These are phyloP conservation scores for Mylabris sibirica DNA, from an alignment of 2,888 invertebrate species.

Conservation along the genomic window DNA sequence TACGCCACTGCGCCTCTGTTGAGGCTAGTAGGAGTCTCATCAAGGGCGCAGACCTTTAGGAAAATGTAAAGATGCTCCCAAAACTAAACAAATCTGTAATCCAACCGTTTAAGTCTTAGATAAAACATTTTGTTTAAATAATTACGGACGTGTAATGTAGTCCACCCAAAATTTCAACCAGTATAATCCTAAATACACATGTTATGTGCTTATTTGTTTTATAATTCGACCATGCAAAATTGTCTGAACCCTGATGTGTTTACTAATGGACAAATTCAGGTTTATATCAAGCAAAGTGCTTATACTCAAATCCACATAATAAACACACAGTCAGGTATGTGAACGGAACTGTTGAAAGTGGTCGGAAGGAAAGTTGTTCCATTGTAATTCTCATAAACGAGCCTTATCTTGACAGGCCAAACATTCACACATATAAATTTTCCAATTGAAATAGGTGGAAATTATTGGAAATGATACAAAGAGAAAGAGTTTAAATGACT, in stretches of 20 bases:
- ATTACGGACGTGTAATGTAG: too few species aligned
- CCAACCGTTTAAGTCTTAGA: too few species aligned
- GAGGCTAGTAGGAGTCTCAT: too few species aligned
- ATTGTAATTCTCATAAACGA: slow-evolving; percentile 5
- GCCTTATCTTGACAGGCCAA: slow-evolving; percentile 4
- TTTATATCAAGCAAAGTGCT: neutral
- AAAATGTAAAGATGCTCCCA: too few species aligned
- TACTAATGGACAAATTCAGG: neutral
- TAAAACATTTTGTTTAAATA: too few species aligned
- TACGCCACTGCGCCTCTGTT: too few species aligned
- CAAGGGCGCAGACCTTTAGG: too few species aligned
- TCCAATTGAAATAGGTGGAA: neutral
- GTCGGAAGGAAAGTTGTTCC: neutral
- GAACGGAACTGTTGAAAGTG: slow-evolving; percentile 1
- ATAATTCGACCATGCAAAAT: neutral
- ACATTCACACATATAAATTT: neutral
- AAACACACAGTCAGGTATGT: neutral
- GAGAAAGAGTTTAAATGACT: neutral
- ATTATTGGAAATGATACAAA: neutral
- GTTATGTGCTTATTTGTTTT: neutral
- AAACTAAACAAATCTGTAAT: too few species aligned
- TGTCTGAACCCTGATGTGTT: neutral
- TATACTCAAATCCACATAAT: neutral
- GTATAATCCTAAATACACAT: neutral
- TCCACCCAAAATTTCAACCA: too few species aligned